phyloP scores from a whole-genome alignment of 2,113 vertebrate species.

The Oncorhynchus clarkii region DNA sequence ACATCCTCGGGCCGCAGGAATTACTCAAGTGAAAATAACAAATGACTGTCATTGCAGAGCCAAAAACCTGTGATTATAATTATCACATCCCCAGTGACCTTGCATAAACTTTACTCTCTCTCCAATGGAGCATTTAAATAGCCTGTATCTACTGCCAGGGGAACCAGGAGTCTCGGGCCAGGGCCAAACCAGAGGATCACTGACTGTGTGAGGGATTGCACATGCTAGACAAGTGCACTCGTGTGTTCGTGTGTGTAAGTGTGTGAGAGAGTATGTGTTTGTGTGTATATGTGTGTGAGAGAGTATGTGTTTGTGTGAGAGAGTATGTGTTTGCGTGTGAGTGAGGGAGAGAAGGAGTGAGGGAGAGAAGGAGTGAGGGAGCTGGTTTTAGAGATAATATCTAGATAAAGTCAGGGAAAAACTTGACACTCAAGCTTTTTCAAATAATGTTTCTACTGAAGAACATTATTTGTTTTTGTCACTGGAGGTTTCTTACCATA shows the following conservation, averaged over 20 bases:
- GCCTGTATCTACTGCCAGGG: conserved; percentile 80
- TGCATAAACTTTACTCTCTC: conserved; percentile 99
- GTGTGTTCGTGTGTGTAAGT: conserved; percentile 19
- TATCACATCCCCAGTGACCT: conserved; percentile 99
- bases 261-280: background rate
- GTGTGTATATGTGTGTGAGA: no score
- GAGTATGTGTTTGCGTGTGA: background rate
- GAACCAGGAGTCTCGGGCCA: conserved; percentile 60
- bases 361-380: conserved; percentile 21
- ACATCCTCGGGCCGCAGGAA: conserved; percentile 83
- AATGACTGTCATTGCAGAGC: conserved; percentile 99
- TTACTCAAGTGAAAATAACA: conserved; percentile 99
- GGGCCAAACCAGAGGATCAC: conserved; percentile 63
- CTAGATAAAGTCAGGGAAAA: background rate
- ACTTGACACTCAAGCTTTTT: background rate
- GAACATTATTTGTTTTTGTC: background rate
- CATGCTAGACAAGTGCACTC: conserved; percentile 16
- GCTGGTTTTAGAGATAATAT: conserved; percentile 3
- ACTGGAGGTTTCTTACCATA: background rate
- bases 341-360: background rate
- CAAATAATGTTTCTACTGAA: no score
- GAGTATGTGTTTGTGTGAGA: background rate
- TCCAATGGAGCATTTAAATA: conserved; percentile 99
- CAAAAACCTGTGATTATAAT: conserved; percentile 99
- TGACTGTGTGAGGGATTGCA: conserved; percentile 53